Percentiles rank a stretch among this genome's conserved stretches.
phyloP scores from a whole-genome alignment of 1,140 invertebrate genomes.

The Chrysomallon squamiferum region DNA sequence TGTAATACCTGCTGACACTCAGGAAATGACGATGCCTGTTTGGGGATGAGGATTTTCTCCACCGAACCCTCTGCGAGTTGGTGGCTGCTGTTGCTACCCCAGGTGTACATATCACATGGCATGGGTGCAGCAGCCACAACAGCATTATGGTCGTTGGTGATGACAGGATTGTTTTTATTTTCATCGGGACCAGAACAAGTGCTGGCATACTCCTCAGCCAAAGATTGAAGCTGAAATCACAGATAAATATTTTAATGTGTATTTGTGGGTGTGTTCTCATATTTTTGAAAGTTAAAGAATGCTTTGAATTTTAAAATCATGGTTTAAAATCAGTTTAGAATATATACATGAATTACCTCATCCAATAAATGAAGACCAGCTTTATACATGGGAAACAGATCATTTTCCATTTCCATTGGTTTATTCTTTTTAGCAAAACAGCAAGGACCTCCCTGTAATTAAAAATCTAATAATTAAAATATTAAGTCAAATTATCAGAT shows the following conservation, averaged over 20 bases:
- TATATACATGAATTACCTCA: too few species aligned
- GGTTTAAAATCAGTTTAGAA: too few species aligned
- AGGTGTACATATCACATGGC: constrained; percentile 70
- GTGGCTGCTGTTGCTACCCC: constrained; percentile 75
- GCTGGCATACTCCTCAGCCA: constrained; percentile 64
- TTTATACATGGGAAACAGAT: constrained; percentile 64
- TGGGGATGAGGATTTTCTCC: constrained; percentile 71
- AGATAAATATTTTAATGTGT: too few species aligned
- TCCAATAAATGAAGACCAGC: constrained; percentile 69
- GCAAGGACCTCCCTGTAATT: constrained; percentile 32
- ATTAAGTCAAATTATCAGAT: background rate
- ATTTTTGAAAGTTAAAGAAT: background rate
- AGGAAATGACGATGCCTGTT: constrained; percentile 68
- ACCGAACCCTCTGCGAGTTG: constrained; percentile 71
- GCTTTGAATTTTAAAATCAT: background rate
- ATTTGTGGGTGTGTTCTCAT: background rate
- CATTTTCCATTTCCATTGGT: constrained; percentile 33
- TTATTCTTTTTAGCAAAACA: constrained; percentile 23
- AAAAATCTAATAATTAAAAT: background rate
- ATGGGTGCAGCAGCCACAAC: background rate
- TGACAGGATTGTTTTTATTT: constrained; percentile 35
- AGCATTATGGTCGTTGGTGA: background rate
- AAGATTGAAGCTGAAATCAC: constrained; percentile 61
- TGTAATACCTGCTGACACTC: constrained; percentile 70
- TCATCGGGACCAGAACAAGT: constrained; percentile 54